Evolutionary conservation across 2,113 vertebrate species (phyloP).

Genomic region (Hippocampus abdominalis): DNA sequence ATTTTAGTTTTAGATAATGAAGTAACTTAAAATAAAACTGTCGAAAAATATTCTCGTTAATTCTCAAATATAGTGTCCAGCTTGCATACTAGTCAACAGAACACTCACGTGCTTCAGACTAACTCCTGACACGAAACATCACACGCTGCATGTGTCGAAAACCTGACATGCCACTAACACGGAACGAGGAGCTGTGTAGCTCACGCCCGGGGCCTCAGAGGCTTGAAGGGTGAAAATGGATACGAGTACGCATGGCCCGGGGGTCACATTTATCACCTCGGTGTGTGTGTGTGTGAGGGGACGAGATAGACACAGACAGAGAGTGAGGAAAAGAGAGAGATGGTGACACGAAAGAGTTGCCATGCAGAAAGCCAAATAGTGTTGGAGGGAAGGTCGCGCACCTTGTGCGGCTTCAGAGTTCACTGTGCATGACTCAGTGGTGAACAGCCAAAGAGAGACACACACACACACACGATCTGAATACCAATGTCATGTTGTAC

Average conservation of each 20-base stretch:
- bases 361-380: slow-evolving; percentile 47
- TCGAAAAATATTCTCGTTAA: too few species aligned
- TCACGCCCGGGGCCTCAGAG: slow-evolving; percentile 28
- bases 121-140: not conserved
- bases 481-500: slow-evolving; percentile 46
- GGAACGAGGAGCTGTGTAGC: slow-evolving; percentile 19
- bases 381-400: slow-evolving; percentile 59
- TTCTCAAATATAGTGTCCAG: too few species aligned
- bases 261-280: slow-evolving; percentile 37
- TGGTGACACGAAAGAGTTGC: slow-evolving; percentile 50
- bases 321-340: slow-evolving; percentile 16
- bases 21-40: too few species aligned
- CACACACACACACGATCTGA: slow-evolving; percentile 8
- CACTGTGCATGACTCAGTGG: slow-evolving; percentile 53
- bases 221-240: slow-evolving; percentile 23
- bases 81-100: not conserved
- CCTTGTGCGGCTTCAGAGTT: slow-evolving; percentile 38
- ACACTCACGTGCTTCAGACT: not conserved
- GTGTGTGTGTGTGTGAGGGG: slow-evolving; percentile 20
- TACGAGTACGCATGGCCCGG: slow-evolving; percentile 41
- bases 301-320: slow-evolving; percentile 12
- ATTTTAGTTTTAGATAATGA: too few species aligned
- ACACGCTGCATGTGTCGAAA: not conserved
- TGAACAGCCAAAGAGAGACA: slow-evolving; percentile 31
- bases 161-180: slow-evolving; percentile 1